Conservation (phyloP, 2,797 vertebrate species). For the Borostomias antarcticus region DNA sequence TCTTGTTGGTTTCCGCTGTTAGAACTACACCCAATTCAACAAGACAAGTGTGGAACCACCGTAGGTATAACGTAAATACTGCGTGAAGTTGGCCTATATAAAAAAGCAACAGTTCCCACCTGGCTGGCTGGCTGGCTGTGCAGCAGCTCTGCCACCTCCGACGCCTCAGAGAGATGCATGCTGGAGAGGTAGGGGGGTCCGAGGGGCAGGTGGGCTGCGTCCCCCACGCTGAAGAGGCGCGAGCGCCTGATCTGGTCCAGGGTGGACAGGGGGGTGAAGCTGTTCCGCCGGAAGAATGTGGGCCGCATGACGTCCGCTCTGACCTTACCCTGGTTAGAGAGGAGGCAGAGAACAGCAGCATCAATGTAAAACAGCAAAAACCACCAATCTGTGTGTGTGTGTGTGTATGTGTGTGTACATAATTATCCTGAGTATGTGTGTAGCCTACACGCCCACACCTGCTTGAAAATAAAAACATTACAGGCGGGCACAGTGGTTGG, state of each 20-base stretch:
- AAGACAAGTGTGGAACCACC: too few relatives aligned
- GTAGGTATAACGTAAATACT: neutral
- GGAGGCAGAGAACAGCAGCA: constrained; percentile 47
- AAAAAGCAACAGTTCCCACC: constrained; percentile 49
- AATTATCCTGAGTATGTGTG: neutral
- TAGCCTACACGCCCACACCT: too few relatives aligned
- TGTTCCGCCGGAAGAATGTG: constrained; percentile 85
- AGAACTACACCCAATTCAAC: neutral
- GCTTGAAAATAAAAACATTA: too few relatives aligned
- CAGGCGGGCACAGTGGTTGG: constrained; percentile 5
- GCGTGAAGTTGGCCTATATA: neutral
- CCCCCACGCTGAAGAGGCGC: constrained; percentile 88
- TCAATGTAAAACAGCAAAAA: constrained; percentile 36
- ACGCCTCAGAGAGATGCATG: constrained; percentile 71
- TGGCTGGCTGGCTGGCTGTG: constrained; percentile 76
- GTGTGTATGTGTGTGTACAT: neutral
- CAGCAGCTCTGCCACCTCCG: constrained; percentile 72
- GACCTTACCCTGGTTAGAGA: constrained; percentile 69
- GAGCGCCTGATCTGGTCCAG: constrained; percentile 85
- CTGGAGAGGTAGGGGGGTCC: constrained; percentile 72
- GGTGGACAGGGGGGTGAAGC: constrained; percentile 91
- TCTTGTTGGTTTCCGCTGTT: too few relatives aligned
- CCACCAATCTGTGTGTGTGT: neutral
- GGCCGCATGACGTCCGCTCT: constrained; percentile 63
- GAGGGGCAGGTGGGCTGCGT: constrained; percentile 67